These are phyloP conservation scores for Drosophila prosaltans DNA, from an alignment of 1,140 invertebrate species.

Conservation along the genomic window DNA sequence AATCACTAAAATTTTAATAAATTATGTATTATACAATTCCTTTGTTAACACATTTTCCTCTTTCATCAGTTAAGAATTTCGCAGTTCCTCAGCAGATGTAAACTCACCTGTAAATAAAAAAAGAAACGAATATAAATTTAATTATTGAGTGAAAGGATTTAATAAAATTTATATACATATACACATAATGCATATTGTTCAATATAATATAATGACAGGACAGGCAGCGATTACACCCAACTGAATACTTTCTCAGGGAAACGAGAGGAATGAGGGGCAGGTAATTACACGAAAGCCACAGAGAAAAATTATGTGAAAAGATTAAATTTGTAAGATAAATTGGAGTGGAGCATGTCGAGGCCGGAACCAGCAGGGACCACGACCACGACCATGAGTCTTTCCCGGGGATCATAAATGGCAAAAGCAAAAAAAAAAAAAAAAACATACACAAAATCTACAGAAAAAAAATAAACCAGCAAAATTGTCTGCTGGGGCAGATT, in stretches of 20 bases:
- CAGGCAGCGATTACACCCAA: constrained; percentile 33
- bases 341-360: constrained; percentile 49
- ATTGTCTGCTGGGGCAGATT: constrained; percentile 46
- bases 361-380: constrained; percentile 11
- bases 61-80: not conserved
- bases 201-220: constrained; percentile 17
- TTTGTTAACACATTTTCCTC: too few species aligned
- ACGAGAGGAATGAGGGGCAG: constrained; percentile 38
- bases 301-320: constrained; percentile 76
- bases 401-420: constrained; percentile 49
- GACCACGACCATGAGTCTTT: constrained; percentile 31
- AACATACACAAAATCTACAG: constrained; percentile 4
- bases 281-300: constrained; percentile 77
- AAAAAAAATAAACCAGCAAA: constrained; percentile 27
- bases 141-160: constrained; percentile 38
- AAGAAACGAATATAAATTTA: constrained; percentile 39
- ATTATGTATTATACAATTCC: too few species aligned
- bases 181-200: constrained; percentile 9
- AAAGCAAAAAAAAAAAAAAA: not conserved
- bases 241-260: constrained; percentile 60
- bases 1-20: too few species aligned
- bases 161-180: not conserved
- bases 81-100: not conserved
- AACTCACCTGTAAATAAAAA: constrained; percentile 71
- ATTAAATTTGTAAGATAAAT: constrained; percentile 81